Evolutionary conservation across 1,140 invertebrate genomes (phyloP), one percentile per base, ranked within the genome.

Genomic region (Pectinophora gossypiella): DNA sequence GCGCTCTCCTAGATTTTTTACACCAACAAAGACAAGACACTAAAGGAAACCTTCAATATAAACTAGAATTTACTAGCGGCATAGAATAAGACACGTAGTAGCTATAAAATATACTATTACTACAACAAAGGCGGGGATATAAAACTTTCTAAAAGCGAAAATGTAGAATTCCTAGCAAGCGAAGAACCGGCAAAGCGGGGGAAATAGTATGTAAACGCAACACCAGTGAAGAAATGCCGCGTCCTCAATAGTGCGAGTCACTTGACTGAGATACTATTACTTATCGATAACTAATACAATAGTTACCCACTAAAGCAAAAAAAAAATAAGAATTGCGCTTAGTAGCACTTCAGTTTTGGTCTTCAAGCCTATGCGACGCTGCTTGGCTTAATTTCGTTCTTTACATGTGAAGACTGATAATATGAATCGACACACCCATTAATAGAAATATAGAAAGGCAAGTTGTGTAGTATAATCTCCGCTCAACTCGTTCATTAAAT

Each of bases 131-230:
- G 36, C 36, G 36, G 16, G n/a, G 36, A 40, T 40, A 40, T 40
- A 40, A 40, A 40, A 40, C 36, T 40, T 40, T 40, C 36, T 40
- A 40, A 40, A 40, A 40, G 36, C 36, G 36, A 13, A 40, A 40
- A 40, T 40, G 36, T 40, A 32, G 36, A 40, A 40, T 40, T 40
- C 15, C 36, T 40, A 13, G 36, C 16, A 15, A 32, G 27, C 27
- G 27, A 7, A 32, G 27, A 32, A 1, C 12, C n/a, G 13, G 36
- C 36, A 6, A 18, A 40, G 36, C 36, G 16, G 16, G 16, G 36
- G 36, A 40, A 40, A 40, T 40, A 40, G 36, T 40, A 40, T 40
- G 36, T 40, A 40, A 40, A 40, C 36, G 36, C 36, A 40, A 15
- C 36, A 16, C 36, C 16, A 40, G 36, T 40, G 36, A 3, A 7